Base-by-base conservation (phyloP, 2,797 vertebrate species). In the Halcyon leucocephala region DNA sequence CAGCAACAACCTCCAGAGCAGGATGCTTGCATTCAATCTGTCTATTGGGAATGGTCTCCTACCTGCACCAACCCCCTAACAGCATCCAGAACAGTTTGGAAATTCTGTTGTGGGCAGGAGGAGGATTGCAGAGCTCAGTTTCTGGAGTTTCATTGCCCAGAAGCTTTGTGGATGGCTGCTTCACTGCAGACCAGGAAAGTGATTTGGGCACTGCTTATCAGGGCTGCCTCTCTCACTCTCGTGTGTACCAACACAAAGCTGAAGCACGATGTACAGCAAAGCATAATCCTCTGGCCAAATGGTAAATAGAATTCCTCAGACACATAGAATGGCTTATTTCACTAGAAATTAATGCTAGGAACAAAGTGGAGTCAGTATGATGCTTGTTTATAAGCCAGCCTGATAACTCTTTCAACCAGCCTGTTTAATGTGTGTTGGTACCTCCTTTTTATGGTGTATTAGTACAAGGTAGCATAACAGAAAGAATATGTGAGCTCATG, bases 231-330 rank as follows among this genome's bases (percentile, higher is more conserved):
- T 58, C n/a, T 57, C 55, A 35, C 14, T 58, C n/a, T 33, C 15
- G 29, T 20, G 18, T 55, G n/a, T 58, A 58, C 33, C 55, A 10
- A 16, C 55, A 58, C n/a, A 33, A 35, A 35, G 21, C n/a, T 58
- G 55, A 33, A 58, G 8, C n/a, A 33, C 9, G 22, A 58, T 33
- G n/a, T 58, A 58, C 55, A 58, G n/a, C n/a, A 58, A 58, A 35
- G 55, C 21, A 58, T 16, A 58, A 58, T 10, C 21, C 55, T 58
- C 21, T 35, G 14, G 9, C 21, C 0, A 1, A 49, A 69, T 0
- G 3, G 52, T 62, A 72, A 82, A 67, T 10, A 10, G 44, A 37
- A 64, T 73, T 78, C 78, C 29, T 76, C 52, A 74, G 57, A 73
- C 14, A 15, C 25, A 49, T 69, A 37, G 3, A 77, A 28, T 24